phyloP scores from a whole-genome alignment of 2,888 invertebrate genomes.

The Dorcus parallelipipedus region DNA sequence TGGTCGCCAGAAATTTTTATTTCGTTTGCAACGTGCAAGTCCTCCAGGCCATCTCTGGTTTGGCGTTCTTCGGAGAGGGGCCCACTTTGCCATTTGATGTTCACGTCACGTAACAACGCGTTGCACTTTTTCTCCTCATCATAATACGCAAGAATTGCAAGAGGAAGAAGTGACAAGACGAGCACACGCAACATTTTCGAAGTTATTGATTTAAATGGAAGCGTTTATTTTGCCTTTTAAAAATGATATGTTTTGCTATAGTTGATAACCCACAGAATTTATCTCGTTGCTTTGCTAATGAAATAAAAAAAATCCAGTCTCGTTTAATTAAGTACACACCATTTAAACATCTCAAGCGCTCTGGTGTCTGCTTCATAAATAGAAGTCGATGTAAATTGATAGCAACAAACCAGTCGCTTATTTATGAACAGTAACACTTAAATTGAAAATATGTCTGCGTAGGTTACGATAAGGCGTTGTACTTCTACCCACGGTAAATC shows the following conservation, averaged over 20 bases:
- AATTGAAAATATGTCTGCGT: no score
- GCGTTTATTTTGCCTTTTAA: background rate
- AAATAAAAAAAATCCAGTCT: no score
- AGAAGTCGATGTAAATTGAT: no score
- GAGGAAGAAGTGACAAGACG: no score
- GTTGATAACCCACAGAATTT: background rate
- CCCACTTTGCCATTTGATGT: background rate
- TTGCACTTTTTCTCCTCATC: background rate
- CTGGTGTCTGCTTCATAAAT: no score
- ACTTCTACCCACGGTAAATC: no score
- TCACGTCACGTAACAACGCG: background rate
- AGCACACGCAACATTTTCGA: background rate
- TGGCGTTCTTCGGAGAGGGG: background rate
- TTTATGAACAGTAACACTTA: no score
- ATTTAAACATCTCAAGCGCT: no score
- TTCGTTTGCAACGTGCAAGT: conserved; percentile 1
- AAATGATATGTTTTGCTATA: background rate
- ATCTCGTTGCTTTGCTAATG: background rate
- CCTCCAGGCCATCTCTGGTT: conserved; percentile 1
- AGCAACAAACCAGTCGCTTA: no score
- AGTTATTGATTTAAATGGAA: background rate
- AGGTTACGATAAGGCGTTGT: no score
- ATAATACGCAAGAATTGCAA: background rate
- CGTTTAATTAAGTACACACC: no score
- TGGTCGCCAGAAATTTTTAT: background rate